phyloP scores from a whole-genome alignment of 2,888 invertebrate species.

The Tupiocoris notatus region DNA sequence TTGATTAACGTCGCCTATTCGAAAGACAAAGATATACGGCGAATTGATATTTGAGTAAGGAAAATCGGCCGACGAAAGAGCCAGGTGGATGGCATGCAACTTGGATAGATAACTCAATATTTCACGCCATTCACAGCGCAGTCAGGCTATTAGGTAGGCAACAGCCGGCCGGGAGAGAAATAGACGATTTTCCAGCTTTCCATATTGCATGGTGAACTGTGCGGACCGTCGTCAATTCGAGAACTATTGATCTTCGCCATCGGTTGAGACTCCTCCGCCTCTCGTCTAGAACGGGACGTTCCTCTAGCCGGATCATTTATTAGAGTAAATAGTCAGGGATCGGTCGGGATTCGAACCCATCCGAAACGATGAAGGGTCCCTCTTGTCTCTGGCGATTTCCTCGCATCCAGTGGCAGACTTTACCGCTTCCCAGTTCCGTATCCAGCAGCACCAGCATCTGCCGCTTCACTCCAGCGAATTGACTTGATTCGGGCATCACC shows the following conservation, averaged over 20 bases:
- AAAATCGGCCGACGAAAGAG: not conserved
- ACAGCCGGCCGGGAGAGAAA: not conserved
- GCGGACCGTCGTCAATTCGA: constrained; percentile 22
- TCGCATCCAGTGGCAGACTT: not conserved
- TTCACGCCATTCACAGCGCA: constrained; percentile 22
- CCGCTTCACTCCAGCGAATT: not conserved
- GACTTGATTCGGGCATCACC: not conserved
- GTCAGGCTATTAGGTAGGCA: not conserved
- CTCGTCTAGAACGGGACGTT: not conserved
- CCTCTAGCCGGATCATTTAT: constrained; percentile 28
- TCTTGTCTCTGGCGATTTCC: not conserved
- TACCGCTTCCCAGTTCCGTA: not conserved
- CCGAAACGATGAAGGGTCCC: not conserved
- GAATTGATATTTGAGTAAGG: constrained; percentile 35
- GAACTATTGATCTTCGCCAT: constrained; percentile 31
- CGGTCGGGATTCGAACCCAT: not conserved
- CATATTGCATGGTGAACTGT: constrained; percentile 28
- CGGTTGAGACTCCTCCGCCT: not conserved
- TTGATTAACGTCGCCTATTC: no score
- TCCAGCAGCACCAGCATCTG: not conserved
- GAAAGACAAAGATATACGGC: no score
- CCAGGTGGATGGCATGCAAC: constrained; percentile 3
- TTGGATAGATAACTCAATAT: constrained; percentile 41
- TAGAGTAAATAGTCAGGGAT: constrained; percentile 32
- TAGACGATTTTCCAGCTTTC: constrained; percentile 26